These are phyloP conservation scores for Solea senegalensis DNA, from an alignment of 2,113 vertebrate genomes.

Conservation along the genomic window DNA sequence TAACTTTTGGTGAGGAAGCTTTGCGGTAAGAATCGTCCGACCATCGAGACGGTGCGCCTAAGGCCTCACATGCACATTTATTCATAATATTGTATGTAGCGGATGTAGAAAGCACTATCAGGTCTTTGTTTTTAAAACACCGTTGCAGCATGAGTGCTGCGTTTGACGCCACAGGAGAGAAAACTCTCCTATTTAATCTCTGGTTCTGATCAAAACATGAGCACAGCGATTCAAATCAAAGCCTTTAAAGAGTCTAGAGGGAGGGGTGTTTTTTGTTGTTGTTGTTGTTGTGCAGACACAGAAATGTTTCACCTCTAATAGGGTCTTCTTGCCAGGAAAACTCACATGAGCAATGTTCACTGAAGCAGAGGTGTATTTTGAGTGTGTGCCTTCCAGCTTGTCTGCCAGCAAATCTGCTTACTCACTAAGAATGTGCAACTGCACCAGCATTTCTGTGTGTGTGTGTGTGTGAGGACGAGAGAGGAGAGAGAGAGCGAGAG, in stretches of 20 bases:
- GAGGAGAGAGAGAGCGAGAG: conserved; percentile 27
- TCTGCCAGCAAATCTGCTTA: conserved; percentile 59
- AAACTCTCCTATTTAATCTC: conserved; percentile 17
- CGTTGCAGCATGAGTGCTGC: conserved; percentile 31
- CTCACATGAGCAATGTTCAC: conserved; percentile 36
- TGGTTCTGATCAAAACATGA: conserved; percentile 50
- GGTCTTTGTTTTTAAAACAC: conserved; percentile 40
- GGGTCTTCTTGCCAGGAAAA: conserved; percentile 38
- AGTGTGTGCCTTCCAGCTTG: conserved; percentile 26
- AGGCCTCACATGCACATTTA: no score
- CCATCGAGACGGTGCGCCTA: no score
- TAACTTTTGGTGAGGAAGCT: no score
- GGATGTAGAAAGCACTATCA: conserved; percentile 8
- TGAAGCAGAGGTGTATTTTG: conserved; percentile 11
- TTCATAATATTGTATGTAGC: background rate
- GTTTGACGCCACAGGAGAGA: conserved; percentile 56
- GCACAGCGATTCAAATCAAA: conserved; percentile 51
- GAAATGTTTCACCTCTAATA: conserved; percentile 37
- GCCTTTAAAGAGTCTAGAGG: conserved; percentile 39
- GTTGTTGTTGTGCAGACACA: conserved; percentile 31
- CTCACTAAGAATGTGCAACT: conserved; percentile 50
- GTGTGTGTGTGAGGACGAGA: background rate
- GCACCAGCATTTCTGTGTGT: conserved; percentile 3
- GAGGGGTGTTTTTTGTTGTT: conserved; percentile 47
- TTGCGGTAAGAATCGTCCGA: no score